Conservation (phyloP, 2,888 invertebrate genomes). For the Pollenia angustigena region DNA sequence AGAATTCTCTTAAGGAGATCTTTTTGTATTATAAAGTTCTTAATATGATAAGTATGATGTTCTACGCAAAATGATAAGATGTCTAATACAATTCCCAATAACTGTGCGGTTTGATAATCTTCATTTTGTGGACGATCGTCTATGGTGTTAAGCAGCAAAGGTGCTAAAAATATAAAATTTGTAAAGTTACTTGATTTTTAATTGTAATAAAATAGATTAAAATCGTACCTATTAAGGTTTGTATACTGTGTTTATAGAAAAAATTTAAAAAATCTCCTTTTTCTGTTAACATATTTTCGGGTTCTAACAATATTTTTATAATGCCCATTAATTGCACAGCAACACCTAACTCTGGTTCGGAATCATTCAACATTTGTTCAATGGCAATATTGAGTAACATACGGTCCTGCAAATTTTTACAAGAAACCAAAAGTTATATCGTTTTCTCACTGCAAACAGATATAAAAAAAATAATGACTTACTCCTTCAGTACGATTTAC, state of each 20-base stretch:
- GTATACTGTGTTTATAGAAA: conserved; percentile 99
- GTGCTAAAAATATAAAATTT: conserved; percentile 87
- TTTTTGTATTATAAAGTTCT: conserved; percentile 98
- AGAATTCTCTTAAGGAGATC: conserved; percentile 97
- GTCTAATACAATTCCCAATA: conserved; percentile 97
- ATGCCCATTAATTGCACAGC: conserved; percentile 99
- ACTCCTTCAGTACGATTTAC: conserved; percentile 94
- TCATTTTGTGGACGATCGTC: conserved; percentile 95
- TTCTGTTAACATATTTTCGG: conserved; percentile 99
- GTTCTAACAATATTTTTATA: conserved; percentile 95
- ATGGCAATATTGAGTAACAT: conserved; percentile 97
- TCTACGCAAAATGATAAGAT: conserved; percentile 99
- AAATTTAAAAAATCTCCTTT: conserved; percentile 99
- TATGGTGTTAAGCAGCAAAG: conserved; percentile 96
- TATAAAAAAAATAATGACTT: conserved; percentile 78
- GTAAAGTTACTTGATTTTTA: not conserved
- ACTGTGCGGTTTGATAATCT: conserved; percentile 98
- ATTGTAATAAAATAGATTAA: not conserved
- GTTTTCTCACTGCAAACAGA: not conserved
- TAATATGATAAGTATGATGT: conserved; percentile 99
- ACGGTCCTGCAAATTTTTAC: conserved; percentile 89
- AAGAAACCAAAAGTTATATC: not conserved
- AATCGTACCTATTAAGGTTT: conserved; percentile 94
- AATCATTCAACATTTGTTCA: conserved; percentile 98
- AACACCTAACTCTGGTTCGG: conserved; percentile 98